Evolutionary conservation across 2,888 invertebrate species (phyloP).

Genomic region (Platycheirus albimanus): DNA sequence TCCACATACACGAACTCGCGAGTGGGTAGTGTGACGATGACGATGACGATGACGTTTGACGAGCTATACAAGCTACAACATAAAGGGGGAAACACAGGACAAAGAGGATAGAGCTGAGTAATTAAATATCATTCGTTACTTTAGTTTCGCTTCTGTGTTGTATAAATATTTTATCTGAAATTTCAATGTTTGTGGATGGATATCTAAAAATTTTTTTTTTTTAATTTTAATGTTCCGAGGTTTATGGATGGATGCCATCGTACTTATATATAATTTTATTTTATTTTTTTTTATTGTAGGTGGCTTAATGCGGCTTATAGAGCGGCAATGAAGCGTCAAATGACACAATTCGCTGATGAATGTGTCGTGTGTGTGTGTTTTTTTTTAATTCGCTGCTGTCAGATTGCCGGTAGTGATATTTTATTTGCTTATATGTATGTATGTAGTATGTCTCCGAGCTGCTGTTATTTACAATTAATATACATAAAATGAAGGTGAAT

Average conservation of each 20-base stretch:
- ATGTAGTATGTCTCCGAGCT: no score
- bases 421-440: conserved; percentile 32
- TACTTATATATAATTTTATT: neutral
- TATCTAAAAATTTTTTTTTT: conserved; percentile 27
- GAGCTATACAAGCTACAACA: neutral
- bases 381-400: conserved; percentile 3
- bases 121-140: conserved; percentile 70
- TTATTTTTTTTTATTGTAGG: neutral
- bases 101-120: conserved; percentile 41
- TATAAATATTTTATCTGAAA: conserved; percentile 69
- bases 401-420: conserved; percentile 55
- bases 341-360: conserved; percentile 59
- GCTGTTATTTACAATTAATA: conserved; percentile 34
- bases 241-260: neutral
- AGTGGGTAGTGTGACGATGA: conserved; percentile 28
- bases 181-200: conserved; percentile 50
- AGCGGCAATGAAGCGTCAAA: conserved; percentile 66
- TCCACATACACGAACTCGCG: conserved; percentile 17
- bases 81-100: neutral
- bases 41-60: neutral
- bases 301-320: conserved; percentile 44
- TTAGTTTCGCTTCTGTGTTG: conserved; percentile 68
- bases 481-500: conserved; percentile 55
- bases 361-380: conserved; percentile 9
- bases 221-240: neutral